A percentile compares a stretch with the other conserved stretches of the same genome.
phyloP scores from a whole-genome alignment of 2,113 vertebrate species.

The Cephalopterus ornatus region DNA sequence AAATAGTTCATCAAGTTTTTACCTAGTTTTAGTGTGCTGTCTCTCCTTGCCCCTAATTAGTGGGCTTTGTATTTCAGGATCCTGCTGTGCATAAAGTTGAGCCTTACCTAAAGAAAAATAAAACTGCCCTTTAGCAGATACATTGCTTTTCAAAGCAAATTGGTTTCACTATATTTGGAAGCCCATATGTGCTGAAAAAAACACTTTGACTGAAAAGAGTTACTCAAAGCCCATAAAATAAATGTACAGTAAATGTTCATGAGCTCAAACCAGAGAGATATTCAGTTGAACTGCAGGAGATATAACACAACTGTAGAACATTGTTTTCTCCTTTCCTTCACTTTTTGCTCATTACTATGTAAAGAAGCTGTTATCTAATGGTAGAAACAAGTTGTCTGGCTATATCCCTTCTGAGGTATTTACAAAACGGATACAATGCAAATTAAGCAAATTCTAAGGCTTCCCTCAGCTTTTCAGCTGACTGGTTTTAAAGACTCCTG shows the following conservation, averaged over 20 bases:
- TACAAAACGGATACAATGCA: constrained; percentile 48
- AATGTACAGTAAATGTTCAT: background rate
- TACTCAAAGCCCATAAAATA: background rate
- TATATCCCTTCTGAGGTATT: constrained; percentile 35
- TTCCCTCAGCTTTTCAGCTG: constrained; percentile 22
- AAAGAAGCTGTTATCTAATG: constrained; percentile 55
- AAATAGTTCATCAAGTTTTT: background rate
- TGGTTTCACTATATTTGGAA: constrained; percentile 44
- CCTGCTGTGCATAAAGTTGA: constrained; percentile 53
- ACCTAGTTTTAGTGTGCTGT: background rate
- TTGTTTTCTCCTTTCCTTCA: constrained; percentile 50
- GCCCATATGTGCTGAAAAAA: constrained; percentile 27
- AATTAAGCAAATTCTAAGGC: constrained; percentile 49
- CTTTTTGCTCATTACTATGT: constrained; percentile 58
- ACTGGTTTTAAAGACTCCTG: constrained; percentile 6
- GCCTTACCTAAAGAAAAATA: constrained; percentile 67
- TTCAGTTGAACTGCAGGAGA: background rate
- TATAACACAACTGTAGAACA: background rate
- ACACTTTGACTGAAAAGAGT: constrained; percentile 2
- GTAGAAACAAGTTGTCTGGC: constrained; percentile 55
- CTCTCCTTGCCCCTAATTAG: background rate
- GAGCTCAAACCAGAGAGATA: background rate
- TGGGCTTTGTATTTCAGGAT: constrained; percentile 54
- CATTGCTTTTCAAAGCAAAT: constrained; percentile 64
- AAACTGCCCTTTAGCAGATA: constrained; percentile 67